Percentiles rank a stretch among this genome's conserved stretches.
Conservation (phyloP, 2,888 invertebrate genomes). For the Drosophila borborema region DNA sequence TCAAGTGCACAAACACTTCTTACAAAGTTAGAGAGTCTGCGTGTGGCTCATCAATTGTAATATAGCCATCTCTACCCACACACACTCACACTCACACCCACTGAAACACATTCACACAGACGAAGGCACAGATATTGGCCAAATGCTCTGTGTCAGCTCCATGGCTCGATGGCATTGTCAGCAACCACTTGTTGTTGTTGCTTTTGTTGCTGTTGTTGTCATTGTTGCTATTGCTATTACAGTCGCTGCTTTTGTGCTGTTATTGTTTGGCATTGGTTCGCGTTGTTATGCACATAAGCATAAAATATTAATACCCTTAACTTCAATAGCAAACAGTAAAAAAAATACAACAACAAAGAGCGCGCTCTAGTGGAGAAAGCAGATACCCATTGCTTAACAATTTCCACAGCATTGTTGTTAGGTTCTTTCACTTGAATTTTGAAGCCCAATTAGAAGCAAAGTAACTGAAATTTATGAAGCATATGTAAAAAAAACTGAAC, state of each 20-base stretch:
- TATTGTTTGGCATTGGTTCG: constrained; percentile 32
- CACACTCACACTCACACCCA: not conserved
- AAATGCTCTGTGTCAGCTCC: constrained; percentile 28
- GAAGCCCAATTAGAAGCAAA: not conserved
- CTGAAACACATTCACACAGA: not conserved
- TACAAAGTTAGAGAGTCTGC: constrained; percentile 40
- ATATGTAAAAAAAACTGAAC: not conserved
- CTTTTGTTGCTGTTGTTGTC: constrained; percentile 14
- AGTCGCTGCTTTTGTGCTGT: constrained; percentile 22
- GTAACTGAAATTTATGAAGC: not conserved
- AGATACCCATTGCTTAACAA: not conserved
- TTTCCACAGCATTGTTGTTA: not conserved
- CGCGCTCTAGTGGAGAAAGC: not conserved
- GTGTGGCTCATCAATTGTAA: constrained; percentile 48
- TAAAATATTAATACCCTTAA: constrained; percentile 64
- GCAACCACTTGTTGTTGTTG: constrained; percentile 40
- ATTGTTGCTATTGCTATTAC: constrained; percentile 11
- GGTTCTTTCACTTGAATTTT: not conserved
- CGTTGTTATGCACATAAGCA: constrained; percentile 63
- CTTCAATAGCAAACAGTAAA: constrained; percentile 13
- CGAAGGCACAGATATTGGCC: constrained; percentile 7
- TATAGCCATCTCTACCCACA: constrained; percentile 13
- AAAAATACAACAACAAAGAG: constrained; percentile 7
- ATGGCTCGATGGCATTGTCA: constrained; percentile 37
- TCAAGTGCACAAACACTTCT: constrained; percentile 63